Conservation (phyloP, 2,797 vertebrate genomes). For the Thamnophis elegans region DNA sequence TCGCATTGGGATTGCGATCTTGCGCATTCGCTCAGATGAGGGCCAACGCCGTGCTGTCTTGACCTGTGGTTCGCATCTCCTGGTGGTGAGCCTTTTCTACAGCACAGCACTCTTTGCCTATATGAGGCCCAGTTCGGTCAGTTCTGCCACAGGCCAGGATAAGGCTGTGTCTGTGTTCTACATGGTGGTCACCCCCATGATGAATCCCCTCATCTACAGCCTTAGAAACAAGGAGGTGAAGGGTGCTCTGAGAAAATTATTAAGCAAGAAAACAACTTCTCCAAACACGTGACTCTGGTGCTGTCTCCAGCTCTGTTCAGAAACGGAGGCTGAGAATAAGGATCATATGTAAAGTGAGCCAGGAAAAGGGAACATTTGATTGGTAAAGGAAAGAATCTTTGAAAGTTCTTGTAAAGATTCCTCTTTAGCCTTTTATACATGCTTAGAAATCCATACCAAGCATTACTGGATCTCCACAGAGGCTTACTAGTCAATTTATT, state of each 20-base stretch:
- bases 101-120: constrained; percentile 52
- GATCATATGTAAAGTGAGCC: background rate
- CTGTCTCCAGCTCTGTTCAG: background rate
- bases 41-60: constrained; percentile 17
- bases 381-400: background rate
- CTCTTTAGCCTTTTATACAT: too few species aligned
- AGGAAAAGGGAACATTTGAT: background rate
- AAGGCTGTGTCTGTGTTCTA: constrained; percentile 47
- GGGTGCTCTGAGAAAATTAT: background rate
- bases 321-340: background rate
- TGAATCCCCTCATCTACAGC: constrained; percentile 8
- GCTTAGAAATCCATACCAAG: background rate
- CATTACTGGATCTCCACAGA: background rate
- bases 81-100: constrained; percentile 51
- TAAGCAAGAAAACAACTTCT: background rate
- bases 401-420: background rate
- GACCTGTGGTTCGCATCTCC: constrained; percentile 50
- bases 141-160: constrained; percentile 37
- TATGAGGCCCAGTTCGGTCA: constrained; percentile 31
- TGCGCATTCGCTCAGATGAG: background rate
- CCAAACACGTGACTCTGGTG: background rate
- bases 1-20: background rate
- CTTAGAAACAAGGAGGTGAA: constrained; percentile 5
- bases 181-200: constrained; percentile 20
- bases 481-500: background rate